These are phyloP conservation scores for Caenorhabditis imperialis DNA, from an alignment of 2,888 invertebrate species.

Conservation along the genomic window DNA sequence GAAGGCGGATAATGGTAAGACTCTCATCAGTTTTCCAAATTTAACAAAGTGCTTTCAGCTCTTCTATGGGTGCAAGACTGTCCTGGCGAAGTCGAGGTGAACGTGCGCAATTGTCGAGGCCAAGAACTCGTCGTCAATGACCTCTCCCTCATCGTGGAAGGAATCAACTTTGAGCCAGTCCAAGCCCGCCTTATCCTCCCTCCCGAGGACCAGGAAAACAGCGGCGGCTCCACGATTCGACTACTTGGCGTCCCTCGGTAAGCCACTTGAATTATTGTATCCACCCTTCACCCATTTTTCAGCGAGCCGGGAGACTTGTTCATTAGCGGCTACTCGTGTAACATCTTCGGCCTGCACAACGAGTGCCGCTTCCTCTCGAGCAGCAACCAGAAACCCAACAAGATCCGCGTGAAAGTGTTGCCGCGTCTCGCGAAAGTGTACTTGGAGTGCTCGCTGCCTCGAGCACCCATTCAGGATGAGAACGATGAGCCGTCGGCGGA, in stretches of 20 bases:
- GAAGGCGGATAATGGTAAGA: constrained; percentile 42
- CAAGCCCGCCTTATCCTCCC: constrained; percentile 73
- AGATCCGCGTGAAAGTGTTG: constrained; percentile 58
- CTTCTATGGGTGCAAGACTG: constrained; percentile 73
- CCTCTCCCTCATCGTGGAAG: constrained; percentile 69
- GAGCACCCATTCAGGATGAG: constrained; percentile 72
- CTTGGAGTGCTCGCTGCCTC: constrained; percentile 66
- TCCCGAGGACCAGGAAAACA: constrained; percentile 50
- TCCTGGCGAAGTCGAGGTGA: constrained; percentile 59
- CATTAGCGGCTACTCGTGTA: constrained; percentile 74
- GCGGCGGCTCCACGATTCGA: constrained; percentile 61
- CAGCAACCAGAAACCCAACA: constrained; percentile 29
- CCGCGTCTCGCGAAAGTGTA: constrained; percentile 57
- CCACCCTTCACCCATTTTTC: constrained; percentile 11
- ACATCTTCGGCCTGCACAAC: constrained; percentile 72
- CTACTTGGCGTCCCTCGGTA: constrained; percentile 73
- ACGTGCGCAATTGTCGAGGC: constrained; percentile 58
- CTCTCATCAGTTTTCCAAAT: not conserved
- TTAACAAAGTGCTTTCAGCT: constrained; percentile 46
- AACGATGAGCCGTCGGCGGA: constrained; percentile 72
- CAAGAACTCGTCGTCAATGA: constrained; percentile 65
- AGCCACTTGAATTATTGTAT: too few species aligned
- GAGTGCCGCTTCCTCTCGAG: constrained; percentile 63
- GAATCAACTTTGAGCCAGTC: constrained; percentile 72
- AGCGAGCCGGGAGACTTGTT: constrained; percentile 70